phyloP scores from a whole-genome alignment of 2,888 invertebrate genomes.

The Brachyopa scutellaris region DNA sequence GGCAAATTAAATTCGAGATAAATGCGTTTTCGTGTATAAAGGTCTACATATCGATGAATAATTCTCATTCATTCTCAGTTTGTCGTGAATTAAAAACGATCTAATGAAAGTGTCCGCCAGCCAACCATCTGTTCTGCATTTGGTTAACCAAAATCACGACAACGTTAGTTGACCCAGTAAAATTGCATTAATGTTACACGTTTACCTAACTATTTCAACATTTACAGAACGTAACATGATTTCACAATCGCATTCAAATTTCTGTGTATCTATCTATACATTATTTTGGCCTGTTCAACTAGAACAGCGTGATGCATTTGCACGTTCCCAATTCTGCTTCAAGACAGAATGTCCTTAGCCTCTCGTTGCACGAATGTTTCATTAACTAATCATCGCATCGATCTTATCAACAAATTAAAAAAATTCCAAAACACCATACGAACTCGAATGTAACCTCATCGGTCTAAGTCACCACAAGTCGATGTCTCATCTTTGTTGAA shows the following conservation, averaged over 20 bases:
- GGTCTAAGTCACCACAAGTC: background rate
- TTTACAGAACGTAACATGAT: conserved; percentile 26
- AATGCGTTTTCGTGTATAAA: background rate
- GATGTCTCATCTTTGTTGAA: conserved; percentile 44
- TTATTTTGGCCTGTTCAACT: conserved; percentile 1
- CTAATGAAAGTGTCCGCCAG: background rate
- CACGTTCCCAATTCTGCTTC: conserved; percentile 44
- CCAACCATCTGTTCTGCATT: conserved; percentile 21
- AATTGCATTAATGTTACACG: conserved; percentile 58
- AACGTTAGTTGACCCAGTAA: conserved; percentile 16
- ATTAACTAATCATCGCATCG: conserved; percentile 17
- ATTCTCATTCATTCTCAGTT: background rate
- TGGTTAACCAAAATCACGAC: conserved; percentile 16
- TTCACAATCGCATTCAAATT: conserved; percentile 27
- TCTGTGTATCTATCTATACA: conserved; percentile 38
- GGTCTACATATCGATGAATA: background rate
- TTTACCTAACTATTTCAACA: conserved; percentile 37
- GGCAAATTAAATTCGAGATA: too few species aligned
- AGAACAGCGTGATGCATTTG: conserved; percentile 43
- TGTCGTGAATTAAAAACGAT: background rate
- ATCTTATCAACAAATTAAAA: conserved; percentile 25
- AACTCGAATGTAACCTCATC: background rate
- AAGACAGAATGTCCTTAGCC: conserved; percentile 16
- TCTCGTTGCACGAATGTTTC: conserved; percentile 9
- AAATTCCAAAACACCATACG: conserved; percentile 11